phyloP scores from a whole-genome alignment of 2,888 invertebrate species.

The Tromatobia lineatoria region DNA sequence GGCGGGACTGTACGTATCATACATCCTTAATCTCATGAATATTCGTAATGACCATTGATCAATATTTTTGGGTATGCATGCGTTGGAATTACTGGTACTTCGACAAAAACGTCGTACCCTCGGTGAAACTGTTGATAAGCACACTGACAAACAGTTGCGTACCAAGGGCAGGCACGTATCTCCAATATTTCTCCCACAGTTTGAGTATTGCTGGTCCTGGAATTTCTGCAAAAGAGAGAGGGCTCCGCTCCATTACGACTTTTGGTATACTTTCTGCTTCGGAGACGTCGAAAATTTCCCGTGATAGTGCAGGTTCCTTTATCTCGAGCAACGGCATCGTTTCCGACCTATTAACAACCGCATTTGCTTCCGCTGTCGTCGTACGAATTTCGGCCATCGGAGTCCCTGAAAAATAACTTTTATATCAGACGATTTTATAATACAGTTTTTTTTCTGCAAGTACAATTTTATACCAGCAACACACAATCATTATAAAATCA shows the following conservation, averaged over 20 bases:
- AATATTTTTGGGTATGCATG: background rate
- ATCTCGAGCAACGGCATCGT: constrained; percentile 71
- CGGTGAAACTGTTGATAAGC: constrained; percentile 81
- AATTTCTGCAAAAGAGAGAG: constrained; percentile 88
- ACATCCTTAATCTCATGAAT: no score
- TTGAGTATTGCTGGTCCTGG: constrained; percentile 89
- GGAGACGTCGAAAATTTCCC: constrained; percentile 40
- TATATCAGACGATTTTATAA: background rate
- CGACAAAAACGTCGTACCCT: constrained; percentile 79
- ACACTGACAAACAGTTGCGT: constrained; percentile 86
- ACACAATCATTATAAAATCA: no score
- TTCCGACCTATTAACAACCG: constrained; percentile 47
- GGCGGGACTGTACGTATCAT: no score
- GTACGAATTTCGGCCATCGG: constrained; percentile 65
- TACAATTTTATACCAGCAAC: no score
- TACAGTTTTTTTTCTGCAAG: no score
- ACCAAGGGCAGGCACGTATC: constrained; percentile 88
- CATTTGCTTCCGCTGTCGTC: constrained; percentile 45
- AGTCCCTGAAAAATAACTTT: constrained; percentile 59
- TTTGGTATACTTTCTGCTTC: constrained; percentile 45
- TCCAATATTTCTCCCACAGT: constrained; percentile 87
- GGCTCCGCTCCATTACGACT: constrained; percentile 70
- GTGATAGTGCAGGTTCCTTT: constrained; percentile 43
- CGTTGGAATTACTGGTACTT: constrained; percentile 61
- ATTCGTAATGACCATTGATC: background rate